These are phyloP conservation scores for Epinotia nisella DNA, from an alignment of 2,888 invertebrate species.

Conservation along the genomic window DNA sequence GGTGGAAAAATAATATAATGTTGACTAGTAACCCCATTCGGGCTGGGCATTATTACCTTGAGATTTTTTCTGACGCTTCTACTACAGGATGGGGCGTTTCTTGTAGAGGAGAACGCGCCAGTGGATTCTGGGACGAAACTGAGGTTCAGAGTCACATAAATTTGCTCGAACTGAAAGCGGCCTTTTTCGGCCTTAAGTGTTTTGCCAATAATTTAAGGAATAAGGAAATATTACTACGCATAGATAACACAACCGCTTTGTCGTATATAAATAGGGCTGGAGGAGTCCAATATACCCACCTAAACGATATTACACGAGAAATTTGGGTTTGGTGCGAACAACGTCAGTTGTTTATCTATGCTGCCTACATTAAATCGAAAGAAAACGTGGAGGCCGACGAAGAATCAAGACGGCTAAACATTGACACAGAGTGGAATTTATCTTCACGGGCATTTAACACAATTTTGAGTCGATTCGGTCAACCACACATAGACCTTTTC, in stretches of 20 bases:
- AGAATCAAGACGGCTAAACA: conserved; percentile 22
- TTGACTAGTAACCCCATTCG: background rate
- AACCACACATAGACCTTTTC: conserved; percentile 36
- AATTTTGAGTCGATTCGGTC: conserved; percentile 4
- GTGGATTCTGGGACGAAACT: conserved; percentile 36
- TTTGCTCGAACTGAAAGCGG: conserved; percentile 41
- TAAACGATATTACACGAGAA: conserved; percentile 37
- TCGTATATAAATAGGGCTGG: conserved; percentile 45
- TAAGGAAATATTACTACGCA: conserved; percentile 41
- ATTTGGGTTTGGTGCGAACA: conserved; percentile 16
- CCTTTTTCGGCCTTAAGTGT: conserved; percentile 42
- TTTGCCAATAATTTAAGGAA: conserved; percentile 36
- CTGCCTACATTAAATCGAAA: conserved; percentile 41
- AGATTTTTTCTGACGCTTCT: conserved; percentile 45
- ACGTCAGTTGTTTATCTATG: conserved; percentile 16
- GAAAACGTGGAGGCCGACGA: conserved; percentile 41
- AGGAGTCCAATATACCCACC: conserved; percentile 44
- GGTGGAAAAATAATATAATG: conserved; percentile 15
- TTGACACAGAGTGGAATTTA: conserved; percentile 38
- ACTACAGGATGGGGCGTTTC: conserved; percentile 42
- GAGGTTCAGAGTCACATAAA: conserved; percentile 33
- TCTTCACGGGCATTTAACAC: conserved; percentile 21
- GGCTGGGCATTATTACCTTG: conserved; percentile 21
- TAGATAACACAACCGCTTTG: conserved; percentile 48
- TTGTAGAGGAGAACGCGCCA: conserved; percentile 31